These are phyloP conservation scores for Drosophila suboccidentalis DNA, from an alignment of 2,888 invertebrate genomes.

Conservation along the genomic window DNA sequence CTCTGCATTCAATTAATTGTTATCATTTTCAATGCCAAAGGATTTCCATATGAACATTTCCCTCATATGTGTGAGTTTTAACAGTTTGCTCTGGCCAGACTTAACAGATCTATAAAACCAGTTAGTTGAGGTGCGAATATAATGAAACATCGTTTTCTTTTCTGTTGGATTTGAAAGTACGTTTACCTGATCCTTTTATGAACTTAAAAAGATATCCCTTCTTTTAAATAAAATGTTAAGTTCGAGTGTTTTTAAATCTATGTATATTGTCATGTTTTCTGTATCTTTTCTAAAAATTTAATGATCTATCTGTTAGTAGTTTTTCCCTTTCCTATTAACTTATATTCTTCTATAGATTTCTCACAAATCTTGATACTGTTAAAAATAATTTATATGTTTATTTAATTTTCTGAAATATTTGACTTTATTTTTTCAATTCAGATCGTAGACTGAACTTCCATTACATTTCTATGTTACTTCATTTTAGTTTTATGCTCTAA, in stretches of 20 bases:
- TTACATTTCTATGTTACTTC: background rate
- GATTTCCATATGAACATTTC: constrained; percentile 31
- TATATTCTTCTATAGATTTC: too few species aligned
- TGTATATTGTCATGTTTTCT: background rate
- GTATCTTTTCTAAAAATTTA: background rate
- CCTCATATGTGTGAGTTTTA: constrained; percentile 60
- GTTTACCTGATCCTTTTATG: constrained; percentile 4
- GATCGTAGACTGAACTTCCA: background rate
- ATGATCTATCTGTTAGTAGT: background rate
- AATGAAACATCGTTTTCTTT: constrained; percentile 3
- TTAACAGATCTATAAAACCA: constrained; percentile 17
- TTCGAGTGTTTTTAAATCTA: background rate
- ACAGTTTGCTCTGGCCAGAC: constrained; percentile 28
- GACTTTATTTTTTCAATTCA: background rate
- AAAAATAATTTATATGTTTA: background rate
- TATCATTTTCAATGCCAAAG: constrained; percentile 48
- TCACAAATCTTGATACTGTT: background rate
- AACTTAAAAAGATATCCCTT: background rate
- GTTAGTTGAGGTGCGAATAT: constrained; percentile 18
- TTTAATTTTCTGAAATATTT: background rate
- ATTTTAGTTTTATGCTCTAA: background rate
- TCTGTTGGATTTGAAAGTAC: background rate
- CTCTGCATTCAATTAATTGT: constrained; percentile 71
- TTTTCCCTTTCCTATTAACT: too few species aligned
- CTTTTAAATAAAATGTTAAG: too few species aligned